Evolutionary conservation across 2,797 vertebrate genomes (phyloP).

Genomic region (Schizopygopsis malacanthus): DNA sequence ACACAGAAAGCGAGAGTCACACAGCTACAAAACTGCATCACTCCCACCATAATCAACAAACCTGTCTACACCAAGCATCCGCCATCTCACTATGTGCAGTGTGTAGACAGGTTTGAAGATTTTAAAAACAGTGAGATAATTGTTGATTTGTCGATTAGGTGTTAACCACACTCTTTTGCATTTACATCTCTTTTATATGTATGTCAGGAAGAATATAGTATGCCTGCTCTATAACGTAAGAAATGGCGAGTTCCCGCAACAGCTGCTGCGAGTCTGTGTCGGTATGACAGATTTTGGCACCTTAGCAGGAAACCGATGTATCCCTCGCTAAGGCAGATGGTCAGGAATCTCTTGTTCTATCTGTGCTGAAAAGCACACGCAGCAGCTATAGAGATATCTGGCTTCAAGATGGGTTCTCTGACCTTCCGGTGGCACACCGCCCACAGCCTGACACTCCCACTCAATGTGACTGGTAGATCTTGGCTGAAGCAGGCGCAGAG

Average conservation of each 20-base stretch:
- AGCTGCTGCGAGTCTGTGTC: constrained; percentile 36
- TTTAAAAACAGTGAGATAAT: not conserved
- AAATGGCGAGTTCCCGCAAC: constrained; percentile 42
- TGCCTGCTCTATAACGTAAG: constrained; percentile 14
- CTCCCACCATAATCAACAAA: constrained; percentile 22
- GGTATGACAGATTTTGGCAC: constrained; percentile 44
- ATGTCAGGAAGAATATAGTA: constrained; percentile 11
- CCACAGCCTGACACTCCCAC: constrained; percentile 77
- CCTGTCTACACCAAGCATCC: not conserved
- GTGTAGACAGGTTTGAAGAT: not conserved
- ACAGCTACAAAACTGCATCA: not conserved
- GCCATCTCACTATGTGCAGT: not conserved
- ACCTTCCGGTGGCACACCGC: constrained; percentile 81
- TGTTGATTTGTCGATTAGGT: not conserved
- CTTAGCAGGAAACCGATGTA: constrained; percentile 62
- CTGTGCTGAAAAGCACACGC: constrained; percentile 74
- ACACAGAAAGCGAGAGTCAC: not conserved
- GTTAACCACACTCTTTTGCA: not conserved
- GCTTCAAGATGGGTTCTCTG: constrained; percentile 82
- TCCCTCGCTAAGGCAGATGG: constrained; percentile 73
- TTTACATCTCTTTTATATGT: not conserved
- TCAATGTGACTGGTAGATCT: constrained; percentile 80
- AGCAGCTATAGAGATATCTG: constrained; percentile 76
- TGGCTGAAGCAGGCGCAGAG: constrained; percentile 74
- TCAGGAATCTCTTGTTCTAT: constrained; percentile 68